A percentile compares a stretch with the other conserved stretches of the same genome.
Conservation (phyloP, 2,797 vertebrate species). For the Gastrophryne carolinensis region DNA sequence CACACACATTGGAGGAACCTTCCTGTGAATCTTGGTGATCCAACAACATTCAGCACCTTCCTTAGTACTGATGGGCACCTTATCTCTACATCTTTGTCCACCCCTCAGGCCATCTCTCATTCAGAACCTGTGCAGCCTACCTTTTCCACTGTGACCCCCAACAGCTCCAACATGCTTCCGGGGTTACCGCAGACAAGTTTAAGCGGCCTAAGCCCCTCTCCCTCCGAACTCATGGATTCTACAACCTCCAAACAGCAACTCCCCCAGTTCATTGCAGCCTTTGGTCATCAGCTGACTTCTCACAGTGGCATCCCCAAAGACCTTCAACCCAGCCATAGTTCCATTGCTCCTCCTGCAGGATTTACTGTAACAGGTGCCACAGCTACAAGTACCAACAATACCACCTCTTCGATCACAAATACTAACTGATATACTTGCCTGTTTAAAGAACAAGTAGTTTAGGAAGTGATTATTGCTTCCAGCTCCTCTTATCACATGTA, state of each 20-base stretch:
- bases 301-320: slow-evolving; percentile 99
- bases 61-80: slow-evolving; percentile 90
- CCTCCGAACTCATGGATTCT: slow-evolving; percentile 84
- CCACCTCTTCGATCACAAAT: slow-evolving; percentile 83
- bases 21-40: slow-evolving; percentile 85
- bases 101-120: slow-evolving; percentile 89
- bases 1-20: slow-evolving; percentile 92
- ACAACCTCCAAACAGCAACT: slow-evolving; percentile 93
- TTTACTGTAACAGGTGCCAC: slow-evolving; percentile 91
- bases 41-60: slow-evolving; percentile 89
- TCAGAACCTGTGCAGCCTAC: slow-evolving; percentile 92
- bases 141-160: slow-evolving; percentile 81
- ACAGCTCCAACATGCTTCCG: slow-evolving; percentile 81
- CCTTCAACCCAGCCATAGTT: slow-evolving; percentile 98
- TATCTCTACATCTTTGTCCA: slow-evolving; percentile 95
- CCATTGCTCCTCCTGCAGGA: slow-evolving; percentile 93
- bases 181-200: slow-evolving; percentile 89
- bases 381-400: slow-evolving; percentile 89
- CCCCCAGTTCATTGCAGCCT: slow-evolving; percentile 98
- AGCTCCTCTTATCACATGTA: slow-evolving; percentile 57
- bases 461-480: slow-evolving; percentile 59
- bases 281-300: slow-evolving; percentile 95
- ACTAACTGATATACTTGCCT: slow-evolving; percentile 77
- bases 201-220: slow-evolving; percentile 79
- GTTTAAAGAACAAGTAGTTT: slow-evolving; percentile 59